Conservation (phyloP, 2,888 invertebrate genomes). For the Sylvicola cinctus region DNA sequence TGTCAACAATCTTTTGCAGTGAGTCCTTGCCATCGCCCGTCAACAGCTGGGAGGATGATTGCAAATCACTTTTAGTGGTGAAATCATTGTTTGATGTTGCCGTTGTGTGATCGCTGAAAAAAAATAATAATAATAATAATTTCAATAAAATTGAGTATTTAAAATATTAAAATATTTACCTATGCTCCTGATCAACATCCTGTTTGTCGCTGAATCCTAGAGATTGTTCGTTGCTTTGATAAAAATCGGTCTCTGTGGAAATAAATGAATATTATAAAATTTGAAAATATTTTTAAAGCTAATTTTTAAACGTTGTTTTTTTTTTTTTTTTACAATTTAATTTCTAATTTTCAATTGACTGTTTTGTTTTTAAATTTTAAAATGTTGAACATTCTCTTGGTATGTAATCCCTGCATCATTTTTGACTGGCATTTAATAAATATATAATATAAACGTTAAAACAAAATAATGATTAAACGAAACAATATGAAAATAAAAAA, state of each 20-base stretch:
- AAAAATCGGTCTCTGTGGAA: constrained; percentile 34
- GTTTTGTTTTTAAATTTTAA: no score
- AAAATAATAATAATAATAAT: no score
- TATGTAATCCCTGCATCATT: no score
- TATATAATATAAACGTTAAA: no score
- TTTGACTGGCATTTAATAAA: no score
- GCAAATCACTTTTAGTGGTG: background rate
- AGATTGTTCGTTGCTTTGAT: constrained; percentile 35
- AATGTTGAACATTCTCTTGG: no score
- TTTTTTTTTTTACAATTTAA: no score
- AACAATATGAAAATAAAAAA: no score
- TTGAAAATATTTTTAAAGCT: background rate
- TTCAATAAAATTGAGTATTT: no score
- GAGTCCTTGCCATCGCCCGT: constrained; percentile 16
- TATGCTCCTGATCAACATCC: constrained; percentile 27
- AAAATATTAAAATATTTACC: constrained; percentile 4
- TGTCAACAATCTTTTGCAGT: constrained; percentile 31
- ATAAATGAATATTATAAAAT: constrained; percentile 9
- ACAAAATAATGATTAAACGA: no score
- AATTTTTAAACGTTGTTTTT: no score
- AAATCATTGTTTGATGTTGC: background rate
- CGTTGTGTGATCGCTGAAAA: constrained; percentile 1
- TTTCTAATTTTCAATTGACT: no score
- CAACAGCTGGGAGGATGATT: constrained; percentile 16
- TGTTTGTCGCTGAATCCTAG: constrained; percentile 29